Percentiles rank a stretch among this genome's conserved stretches.
Conservation (phyloP, 2,797 vertebrate species). For the Tragelaphus eurycerus region DNA sequence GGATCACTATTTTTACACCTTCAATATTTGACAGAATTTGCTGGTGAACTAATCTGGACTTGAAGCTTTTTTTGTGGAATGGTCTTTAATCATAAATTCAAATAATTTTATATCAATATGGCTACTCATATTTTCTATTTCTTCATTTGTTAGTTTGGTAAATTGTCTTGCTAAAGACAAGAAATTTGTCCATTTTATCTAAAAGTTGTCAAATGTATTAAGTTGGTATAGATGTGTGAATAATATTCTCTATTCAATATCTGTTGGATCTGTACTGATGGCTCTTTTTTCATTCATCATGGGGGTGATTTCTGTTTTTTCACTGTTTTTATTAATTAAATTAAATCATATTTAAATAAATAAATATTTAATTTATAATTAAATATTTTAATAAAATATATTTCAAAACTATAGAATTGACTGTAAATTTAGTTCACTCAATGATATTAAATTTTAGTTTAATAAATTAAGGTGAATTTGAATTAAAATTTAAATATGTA, state of each 20-base stretch:
- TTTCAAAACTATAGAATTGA: background rate
- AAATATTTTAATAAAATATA: background rate
- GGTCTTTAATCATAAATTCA: background rate
- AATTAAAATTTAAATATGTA: conserved; percentile 8
- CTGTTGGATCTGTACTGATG: background rate
- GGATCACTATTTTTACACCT: background rate
- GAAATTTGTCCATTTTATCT: background rate
- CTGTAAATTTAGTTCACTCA: background rate
- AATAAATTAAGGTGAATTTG: background rate
- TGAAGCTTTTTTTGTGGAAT: background rate
- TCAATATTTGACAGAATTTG: background rate
- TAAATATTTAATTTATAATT: background rate
- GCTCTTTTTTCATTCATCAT: background rate
- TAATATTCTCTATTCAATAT: background rate
- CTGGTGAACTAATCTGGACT: background rate
- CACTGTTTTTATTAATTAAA: background rate
- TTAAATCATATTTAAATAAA: background rate
- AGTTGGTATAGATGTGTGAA: background rate
- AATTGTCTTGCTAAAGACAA: background rate
- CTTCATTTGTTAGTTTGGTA: background rate
- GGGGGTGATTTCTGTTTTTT: background rate
- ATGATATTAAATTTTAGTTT: background rate
- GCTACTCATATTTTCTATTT: background rate
- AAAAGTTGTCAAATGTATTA: background rate
- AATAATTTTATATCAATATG: background rate